Conservation (phyloP, 2,113 vertebrate species). For the Polypterus senegalus region DNA sequence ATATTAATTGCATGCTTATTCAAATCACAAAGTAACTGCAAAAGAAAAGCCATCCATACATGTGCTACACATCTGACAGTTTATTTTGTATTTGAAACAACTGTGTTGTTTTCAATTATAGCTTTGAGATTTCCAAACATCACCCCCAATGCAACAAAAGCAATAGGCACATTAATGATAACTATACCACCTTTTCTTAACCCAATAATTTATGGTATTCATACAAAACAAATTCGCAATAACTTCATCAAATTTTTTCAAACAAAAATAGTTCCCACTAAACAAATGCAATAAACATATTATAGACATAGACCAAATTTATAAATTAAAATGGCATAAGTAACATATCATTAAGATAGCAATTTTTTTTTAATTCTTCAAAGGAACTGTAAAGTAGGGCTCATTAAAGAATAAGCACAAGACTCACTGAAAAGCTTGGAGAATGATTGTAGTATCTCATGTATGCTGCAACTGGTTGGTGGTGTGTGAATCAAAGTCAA, state of each 20-base stretch:
- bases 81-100: constrained; percentile 41
- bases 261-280: constrained; percentile 12
- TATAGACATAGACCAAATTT: too few species aligned
- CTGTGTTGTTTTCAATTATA: constrained; percentile 41
- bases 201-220: constrained; percentile 46
- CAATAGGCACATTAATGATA: constrained; percentile 49
- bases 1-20: constrained; percentile 41
- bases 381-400: too few species aligned
- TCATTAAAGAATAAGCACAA: too few species aligned
- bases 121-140: constrained; percentile 42
- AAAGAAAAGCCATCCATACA: constrained; percentile 42
- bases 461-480: too few species aligned
- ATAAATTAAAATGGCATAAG: too few species aligned
- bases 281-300: too few species aligned
- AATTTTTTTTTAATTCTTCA: too few species aligned
- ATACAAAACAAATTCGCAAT: constrained; percentile 39
- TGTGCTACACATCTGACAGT: constrained; percentile 43
- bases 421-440: too few species aligned
- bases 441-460: too few species aligned
- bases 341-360: too few species aligned
- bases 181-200: constrained; percentile 45
- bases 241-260: constrained; percentile 26
- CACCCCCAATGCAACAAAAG: constrained; percentile 38
- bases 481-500: too few species aligned
- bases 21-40: constrained; percentile 27